phyloP scores from a whole-genome alignment of 2,888 invertebrate species.

The Xanthia icteritia region DNA sequence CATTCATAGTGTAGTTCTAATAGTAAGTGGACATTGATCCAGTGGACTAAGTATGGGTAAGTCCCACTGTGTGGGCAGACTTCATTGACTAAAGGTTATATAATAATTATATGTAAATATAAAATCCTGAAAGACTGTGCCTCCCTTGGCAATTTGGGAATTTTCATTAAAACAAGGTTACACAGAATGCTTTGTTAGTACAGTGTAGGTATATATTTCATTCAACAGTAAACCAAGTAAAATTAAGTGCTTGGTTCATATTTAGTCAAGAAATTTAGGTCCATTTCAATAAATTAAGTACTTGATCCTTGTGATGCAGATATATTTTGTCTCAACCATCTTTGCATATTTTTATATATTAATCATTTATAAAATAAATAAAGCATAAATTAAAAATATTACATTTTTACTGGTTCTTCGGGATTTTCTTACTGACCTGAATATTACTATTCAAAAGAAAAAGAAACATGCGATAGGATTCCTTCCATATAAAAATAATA shows the following conservation, averaged over 20 bases:
- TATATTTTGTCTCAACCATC: slow-evolving; percentile 16
- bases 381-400: slow-evolving; percentile 19
- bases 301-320: slow-evolving; percentile 4
- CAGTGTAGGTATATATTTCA: slow-evolving; percentile 27
- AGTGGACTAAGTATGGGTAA: slow-evolving; percentile 39
- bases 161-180: slow-evolving; percentile 34
- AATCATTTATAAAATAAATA: slow-evolving; percentile 10
- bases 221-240: slow-evolving; percentile 16
- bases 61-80: slow-evolving; percentile 55
- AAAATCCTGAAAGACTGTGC: slow-evolving; percentile 58
- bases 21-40: slow-evolving; percentile 42
- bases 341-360: slow-evolving; percentile 21
- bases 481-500: slow-evolving; percentile 13
- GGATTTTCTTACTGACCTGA: slow-evolving; percentile 15
- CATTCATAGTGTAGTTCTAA: slow-evolving; percentile 48
- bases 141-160: slow-evolving; percentile 39
- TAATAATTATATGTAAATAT: slow-evolving; percentile 21
- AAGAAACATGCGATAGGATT: not conserved
- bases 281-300: slow-evolving; percentile 16
- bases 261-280: slow-evolving; percentile 15
- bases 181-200: slow-evolving; percentile 10
- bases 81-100: slow-evolving; percentile 34
- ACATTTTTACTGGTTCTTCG: slow-evolving; percentile 12
- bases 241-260: slow-evolving; percentile 4
- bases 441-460: not conserved